Evolutionary conservation across 2,113 vertebrate genomes (phyloP), one percentile per base, ranked within the genome.

Genomic region (Chamaetylas fuelleborni): DNA sequence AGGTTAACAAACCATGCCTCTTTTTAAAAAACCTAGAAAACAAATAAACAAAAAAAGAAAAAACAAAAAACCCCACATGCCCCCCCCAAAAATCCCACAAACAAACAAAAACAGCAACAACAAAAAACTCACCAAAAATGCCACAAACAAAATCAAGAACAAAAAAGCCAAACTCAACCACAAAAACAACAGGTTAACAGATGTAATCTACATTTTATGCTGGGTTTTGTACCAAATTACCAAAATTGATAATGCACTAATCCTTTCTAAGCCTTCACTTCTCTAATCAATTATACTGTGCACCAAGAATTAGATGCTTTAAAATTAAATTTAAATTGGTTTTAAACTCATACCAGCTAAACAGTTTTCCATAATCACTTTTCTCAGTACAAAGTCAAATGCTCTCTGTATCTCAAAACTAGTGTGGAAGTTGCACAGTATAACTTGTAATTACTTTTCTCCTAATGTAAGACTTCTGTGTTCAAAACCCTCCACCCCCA

Each of bases 401-500:
- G 6, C 3, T 16, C 17, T 48, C 64, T 73, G 28, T 80, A 73
- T 40, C 12, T 40, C 42, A 50, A 57, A 88, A 81, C 1, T 13
- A 62, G 11, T 13, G 3, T 13, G 16, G 42, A 82, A 88, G 16
- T 8, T 47, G n/a, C 62, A 72, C 9, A 48, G 23, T 18, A 53
- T 47, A 69, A 57, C 12, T 11, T 15, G 4, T 7, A 88, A 81
- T 47, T 74, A 31, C 29, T 74, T 33, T 84, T 54, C 43, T 70
- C 23, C 14, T 80, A 28, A 53, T 3, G 15, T 8, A 86, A 86
- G 19, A 58, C 4, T 56, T 85, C 6, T 56, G 11, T 7, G 16
- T 48, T 51, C 11, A 29, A 56, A 71, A 69, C 19, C 26, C 0
- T 1, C 3, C 6, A 6, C 1, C 3, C 8, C 8, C 12, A 73